Conservation (phyloP, 2,113 vertebrate species). For the Carlito syrichta region DNA sequence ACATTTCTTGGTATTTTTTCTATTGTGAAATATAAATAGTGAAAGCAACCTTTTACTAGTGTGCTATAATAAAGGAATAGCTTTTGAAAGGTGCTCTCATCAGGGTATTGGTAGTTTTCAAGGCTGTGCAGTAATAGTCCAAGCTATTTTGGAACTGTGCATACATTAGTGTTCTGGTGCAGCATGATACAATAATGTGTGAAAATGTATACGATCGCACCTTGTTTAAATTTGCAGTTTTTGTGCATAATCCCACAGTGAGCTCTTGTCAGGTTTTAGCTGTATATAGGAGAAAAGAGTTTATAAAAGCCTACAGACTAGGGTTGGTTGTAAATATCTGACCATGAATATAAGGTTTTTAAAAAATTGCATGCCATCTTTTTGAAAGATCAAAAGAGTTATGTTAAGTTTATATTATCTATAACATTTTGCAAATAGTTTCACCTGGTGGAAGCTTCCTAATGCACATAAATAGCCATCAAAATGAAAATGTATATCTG, state of each 20-base stretch:
- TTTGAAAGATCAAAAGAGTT: constrained; percentile 55
- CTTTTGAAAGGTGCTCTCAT: constrained; percentile 56
- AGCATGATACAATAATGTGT: constrained; percentile 83
- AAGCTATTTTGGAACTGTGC: constrained; percentile 84
- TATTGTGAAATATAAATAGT: background rate
- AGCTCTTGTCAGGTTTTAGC: constrained; percentile 82
- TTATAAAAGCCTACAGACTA: constrained; percentile 70
- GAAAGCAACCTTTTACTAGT: constrained; percentile 45
- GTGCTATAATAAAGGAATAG: constrained; percentile 42
- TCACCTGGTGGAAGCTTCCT: background rate
- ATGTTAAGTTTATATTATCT: background rate
- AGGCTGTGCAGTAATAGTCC: constrained; percentile 77
- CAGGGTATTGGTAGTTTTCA: constrained; percentile 65
- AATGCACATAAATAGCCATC: background rate
- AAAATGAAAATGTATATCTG: background rate
- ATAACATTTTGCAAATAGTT: constrained; percentile 30
- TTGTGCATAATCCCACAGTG: constrained; percentile 83
- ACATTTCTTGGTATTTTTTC: background rate
- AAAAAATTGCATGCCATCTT: background rate
- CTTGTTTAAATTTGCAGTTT: constrained; percentile 86
- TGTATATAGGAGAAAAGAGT: constrained; percentile 78
- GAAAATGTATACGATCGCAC: constrained; percentile 84
- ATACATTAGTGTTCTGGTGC: constrained; percentile 83
- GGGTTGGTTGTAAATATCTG: constrained; percentile 66
- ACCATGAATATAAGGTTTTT: constrained; percentile 16